Conservation (phyloP, 1,140 invertebrate genomes). For the Manduca sexta region DNA sequence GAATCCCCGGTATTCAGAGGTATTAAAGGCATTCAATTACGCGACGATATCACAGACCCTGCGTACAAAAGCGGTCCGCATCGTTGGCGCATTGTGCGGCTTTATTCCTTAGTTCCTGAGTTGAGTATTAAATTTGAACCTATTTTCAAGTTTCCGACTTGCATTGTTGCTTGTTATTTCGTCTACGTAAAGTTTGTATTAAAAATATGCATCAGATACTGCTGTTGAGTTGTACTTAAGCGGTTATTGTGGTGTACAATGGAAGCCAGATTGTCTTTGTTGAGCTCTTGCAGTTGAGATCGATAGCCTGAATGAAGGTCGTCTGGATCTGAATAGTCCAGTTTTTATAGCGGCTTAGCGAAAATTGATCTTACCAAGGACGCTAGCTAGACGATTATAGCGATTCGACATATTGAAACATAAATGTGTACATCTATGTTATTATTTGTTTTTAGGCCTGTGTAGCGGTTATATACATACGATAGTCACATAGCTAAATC, state of each 20-base stretch:
- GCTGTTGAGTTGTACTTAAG: too few relatives aligned
- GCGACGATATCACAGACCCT: neutral
- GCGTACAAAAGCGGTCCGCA: too few relatives aligned
- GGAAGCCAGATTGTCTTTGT: conserved; percentile 16
- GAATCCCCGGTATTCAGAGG: conserved; percentile 1
- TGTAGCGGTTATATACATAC: too few relatives aligned
- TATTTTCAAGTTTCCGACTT: too few relatives aligned
- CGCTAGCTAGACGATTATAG: conserved; percentile 4
- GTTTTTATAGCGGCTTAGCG: conserved; percentile 15
- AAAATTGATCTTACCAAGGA: conserved; percentile 5
- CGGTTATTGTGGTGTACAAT: too few relatives aligned
- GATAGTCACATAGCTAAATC: too few relatives aligned
- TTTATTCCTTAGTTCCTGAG: too few relatives aligned
- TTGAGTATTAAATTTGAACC: too few relatives aligned
- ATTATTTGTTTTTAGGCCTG: neutral
- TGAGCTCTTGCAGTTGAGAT: conserved; percentile 25
- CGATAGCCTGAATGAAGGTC: conserved; percentile 25
- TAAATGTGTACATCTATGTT: neutral
- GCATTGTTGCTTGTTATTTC: too few relatives aligned
- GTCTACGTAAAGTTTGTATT: too few relatives aligned
- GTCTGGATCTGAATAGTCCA: conserved; percentile 22
- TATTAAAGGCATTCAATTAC: neutral
- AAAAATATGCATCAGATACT: too few relatives aligned
- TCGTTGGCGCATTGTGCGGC: too few relatives aligned
- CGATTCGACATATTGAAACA: neutral